Evolutionary conservation across 2,113 vertebrate genomes (phyloP).

Genomic region (Chloebia gouldiae): DNA sequence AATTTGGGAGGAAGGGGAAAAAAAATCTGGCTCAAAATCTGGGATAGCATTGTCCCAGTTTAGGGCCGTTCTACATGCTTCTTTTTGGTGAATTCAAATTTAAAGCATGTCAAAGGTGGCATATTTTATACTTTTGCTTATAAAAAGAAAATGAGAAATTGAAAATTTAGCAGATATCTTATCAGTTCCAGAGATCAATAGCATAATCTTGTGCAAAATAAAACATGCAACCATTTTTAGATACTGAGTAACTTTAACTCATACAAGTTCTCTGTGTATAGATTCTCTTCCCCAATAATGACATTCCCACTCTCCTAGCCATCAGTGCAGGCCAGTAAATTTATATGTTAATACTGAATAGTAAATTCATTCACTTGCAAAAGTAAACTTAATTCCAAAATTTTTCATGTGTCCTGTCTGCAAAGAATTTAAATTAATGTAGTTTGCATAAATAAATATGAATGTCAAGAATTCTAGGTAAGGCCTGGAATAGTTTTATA

Average conservation of each 20-base stretch:
- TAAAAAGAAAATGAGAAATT: not conserved
- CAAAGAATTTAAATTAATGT: conserved; percentile 57
- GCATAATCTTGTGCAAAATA: not conserved
- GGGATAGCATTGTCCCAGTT: not conserved
- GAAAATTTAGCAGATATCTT: not conserved
- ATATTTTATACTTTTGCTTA: not conserved
- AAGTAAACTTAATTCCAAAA: conserved; percentile 47
- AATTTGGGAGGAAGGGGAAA: not conserved
- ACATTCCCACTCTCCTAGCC: not conserved
- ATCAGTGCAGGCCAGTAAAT: conserved; percentile 30
- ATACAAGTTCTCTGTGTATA: not conserved
- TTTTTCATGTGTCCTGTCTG: conserved; percentile 20
- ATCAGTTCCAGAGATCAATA: not conserved
- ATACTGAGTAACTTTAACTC: not conserved
- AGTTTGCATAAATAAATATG: conserved; percentile 62
- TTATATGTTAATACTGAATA: conserved; percentile 53
- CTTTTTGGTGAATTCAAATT: not conserved
- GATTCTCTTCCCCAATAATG: not conserved
- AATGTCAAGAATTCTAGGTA: conserved; percentile 7
- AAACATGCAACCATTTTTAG: not conserved
- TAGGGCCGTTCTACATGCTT: not conserved
- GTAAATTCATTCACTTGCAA: conserved; percentile 42
- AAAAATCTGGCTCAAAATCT: not conserved
- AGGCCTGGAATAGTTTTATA: not conserved
- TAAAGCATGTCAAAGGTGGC: not conserved